These are phyloP conservation scores for human DNA, from an alignment of 2,113 vertebrate genomes.

Conservation along the genomic window GRCh38 chr18:47123001-47123500, in stretches of 20 bases:
- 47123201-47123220: neutral
- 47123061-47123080: neutral
- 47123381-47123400: too few species aligned
- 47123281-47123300: constrained; percentile 33
- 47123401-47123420: too few species aligned
- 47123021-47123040: neutral
- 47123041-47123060: neutral
- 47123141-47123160: neutral
- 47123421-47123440: too few species aligned
- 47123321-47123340: too few species aligned
- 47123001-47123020: neutral
- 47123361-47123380: too few species aligned
- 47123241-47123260: neutral
- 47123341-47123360: too few species aligned
- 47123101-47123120: neutral
- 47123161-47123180: constrained; percentile 5
- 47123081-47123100: neutral
- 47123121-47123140: neutral
- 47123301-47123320: too few species aligned
- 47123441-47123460: too few species aligned
- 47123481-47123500: too few species aligned
- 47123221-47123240: neutral
- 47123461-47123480: too few species aligned
- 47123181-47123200: neutral
- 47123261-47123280: neutral